phyloP scores from a whole-genome alignment of 2,797 vertebrate species.

The Enteromius thamalakanensis region DNA sequence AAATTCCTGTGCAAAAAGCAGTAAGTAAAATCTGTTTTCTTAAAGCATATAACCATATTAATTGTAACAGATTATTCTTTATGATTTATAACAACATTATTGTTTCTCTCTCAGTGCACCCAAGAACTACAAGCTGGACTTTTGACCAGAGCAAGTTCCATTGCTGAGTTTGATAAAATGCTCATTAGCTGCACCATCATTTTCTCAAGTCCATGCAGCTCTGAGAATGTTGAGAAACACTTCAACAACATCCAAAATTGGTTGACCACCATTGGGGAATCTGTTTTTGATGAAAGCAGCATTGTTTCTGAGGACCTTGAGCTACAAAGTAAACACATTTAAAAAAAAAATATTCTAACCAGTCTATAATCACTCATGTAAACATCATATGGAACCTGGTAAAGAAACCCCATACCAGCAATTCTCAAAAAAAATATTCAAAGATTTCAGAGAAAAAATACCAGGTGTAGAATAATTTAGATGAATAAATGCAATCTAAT shows the following conservation, averaged over 20 bases:
- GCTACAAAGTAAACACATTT: constrained; percentile 15
- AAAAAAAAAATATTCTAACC: neutral
- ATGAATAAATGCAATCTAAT: constrained; percentile 1
- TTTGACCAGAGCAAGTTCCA: constrained; percentile 28
- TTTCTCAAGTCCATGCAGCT: constrained; percentile 18
- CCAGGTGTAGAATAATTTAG: neutral
- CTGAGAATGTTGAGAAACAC: constrained; percentile 37
- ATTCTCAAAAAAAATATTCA: neutral
- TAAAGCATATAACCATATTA: neutral
- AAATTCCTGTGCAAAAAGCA: constrained; percentile 43
- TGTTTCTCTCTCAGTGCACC: neutral
- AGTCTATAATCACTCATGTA: neutral
- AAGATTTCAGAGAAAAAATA: constrained; percentile 10
- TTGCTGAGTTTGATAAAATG: constrained; percentile 35
- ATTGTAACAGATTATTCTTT: neutral
- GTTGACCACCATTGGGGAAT: constrained; percentile 13
- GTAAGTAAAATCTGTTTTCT: neutral
- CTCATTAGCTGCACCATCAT: constrained; percentile 35
- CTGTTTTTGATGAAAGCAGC: constrained; percentile 12
- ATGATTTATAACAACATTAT: too few relatives aligned
- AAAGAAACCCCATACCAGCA: neutral
- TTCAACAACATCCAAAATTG: constrained; percentile 27
- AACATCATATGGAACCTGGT: constrained; percentile 16
- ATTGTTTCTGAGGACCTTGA: constrained; percentile 25
- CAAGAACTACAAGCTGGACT: constrained; percentile 25